Base-by-base conservation (phyloP, 1,140 invertebrate genomes). In the Hesperophylax magnus region DNA sequence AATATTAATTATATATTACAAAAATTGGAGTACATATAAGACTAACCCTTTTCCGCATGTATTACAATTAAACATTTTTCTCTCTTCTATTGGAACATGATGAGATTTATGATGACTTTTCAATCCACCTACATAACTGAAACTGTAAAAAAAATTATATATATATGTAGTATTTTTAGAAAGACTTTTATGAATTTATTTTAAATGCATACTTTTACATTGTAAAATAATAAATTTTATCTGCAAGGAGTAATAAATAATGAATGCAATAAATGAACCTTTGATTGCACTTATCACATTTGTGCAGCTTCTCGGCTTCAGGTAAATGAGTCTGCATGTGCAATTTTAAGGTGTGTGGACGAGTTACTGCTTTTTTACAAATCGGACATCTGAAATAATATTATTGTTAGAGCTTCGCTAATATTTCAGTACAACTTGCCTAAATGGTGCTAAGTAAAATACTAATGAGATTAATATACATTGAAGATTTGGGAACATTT, bases 321-420 rank as follows among this genome's bases (percentile, higher is more conserved):
- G 79, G 79, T 72, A 81, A 77, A 75, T 83, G 82, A 6, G 79
- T 83, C 58, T 81, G 76, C 34, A 83, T 56, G 75, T 83, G 82
- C 7, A 83, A 20, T 31, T 81, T 81, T 54, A 83, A 76, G 0
- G 69, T 76, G 74, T 83, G 52, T 31, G 79, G 79, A 22, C 79
- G 65, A 53, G 79, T 76, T 65, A 83, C 79, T n/a, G n/a, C 34
- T 47, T 83, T 83, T 79, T 83, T 83, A 72, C 82, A 83, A 18
- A 83, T 79, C 34, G 82, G 82, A 79, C 82, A 83, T 67, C 82
- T 83, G 27, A 75, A 61, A 75, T 65, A 39, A 78, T 39, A 78
- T 31, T 47, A 14, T 14, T 47, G 11, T 47, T 47, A 47, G 39
- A 47, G 39, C 39, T 14, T 47, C 1, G 39, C 39, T 47, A 11